A percentile compares a stretch with the other conserved stretches of the same genome.
These are phyloP conservation scores for Hybognathus amarus DNA, from an alignment of 2,797 vertebrate genomes.

Conservation along the genomic window DNA sequence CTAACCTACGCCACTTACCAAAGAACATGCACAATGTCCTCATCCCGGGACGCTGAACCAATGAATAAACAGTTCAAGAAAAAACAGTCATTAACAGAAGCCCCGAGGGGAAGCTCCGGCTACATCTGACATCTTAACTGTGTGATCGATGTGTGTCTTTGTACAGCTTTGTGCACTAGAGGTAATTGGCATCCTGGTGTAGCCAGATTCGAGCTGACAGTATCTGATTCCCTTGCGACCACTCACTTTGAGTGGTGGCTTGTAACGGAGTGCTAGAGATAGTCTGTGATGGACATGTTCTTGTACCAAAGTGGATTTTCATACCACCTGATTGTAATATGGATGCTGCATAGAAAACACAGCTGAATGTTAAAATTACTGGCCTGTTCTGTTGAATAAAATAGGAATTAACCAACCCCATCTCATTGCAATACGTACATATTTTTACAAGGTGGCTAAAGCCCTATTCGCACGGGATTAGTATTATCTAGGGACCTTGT, in stretches of 20 bases:
- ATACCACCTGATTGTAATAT: background rate
- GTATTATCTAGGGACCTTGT: too few relatives aligned
- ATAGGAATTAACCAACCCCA: background rate
- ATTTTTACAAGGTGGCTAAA: too few relatives aligned
- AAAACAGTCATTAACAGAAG: slow-evolving; percentile 70
- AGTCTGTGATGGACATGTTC: slow-evolving; percentile 40
- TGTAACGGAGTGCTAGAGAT: background rate
- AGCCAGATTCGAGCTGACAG: slow-evolving; percentile 21
- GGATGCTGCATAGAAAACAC: background rate
- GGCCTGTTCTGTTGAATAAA: background rate
- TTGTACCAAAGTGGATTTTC: slow-evolving; percentile 1
- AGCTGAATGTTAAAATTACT: background rate
- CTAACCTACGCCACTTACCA: slow-evolving; percentile 73
- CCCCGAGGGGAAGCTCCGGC: slow-evolving; percentile 68
- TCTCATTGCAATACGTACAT: too few relatives aligned
- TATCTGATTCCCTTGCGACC: slow-evolving; percentile 34
- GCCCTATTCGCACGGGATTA: too few relatives aligned
- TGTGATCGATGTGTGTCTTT: slow-evolving; percentile 77
- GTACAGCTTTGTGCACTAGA: slow-evolving; percentile 47
- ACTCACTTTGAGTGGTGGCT: slow-evolving; percentile 29
- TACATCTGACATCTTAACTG: slow-evolving; percentile 66
- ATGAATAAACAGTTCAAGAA: slow-evolving; percentile 72
- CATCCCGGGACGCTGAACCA: slow-evolving; percentile 59
- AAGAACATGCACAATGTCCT: slow-evolving; percentile 63
- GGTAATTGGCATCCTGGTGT: slow-evolving; percentile 50